Conservation (phyloP, 2,113 vertebrate species). For the Macquaria australasica region DNA sequence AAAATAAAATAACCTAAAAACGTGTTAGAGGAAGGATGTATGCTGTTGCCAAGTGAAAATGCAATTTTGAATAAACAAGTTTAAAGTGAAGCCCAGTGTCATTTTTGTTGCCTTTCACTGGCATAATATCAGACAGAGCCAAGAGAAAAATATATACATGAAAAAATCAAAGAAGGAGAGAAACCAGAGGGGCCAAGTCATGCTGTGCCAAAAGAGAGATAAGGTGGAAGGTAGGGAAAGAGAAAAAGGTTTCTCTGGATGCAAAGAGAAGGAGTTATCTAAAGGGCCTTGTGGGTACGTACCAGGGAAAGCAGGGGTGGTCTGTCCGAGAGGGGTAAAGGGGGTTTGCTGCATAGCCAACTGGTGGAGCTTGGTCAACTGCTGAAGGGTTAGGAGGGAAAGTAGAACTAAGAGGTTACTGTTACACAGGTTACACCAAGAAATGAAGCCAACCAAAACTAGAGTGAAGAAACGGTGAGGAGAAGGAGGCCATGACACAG, state of each 20-base stretch:
- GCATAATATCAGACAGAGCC: constrained; percentile 51
- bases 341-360: constrained; percentile 99
- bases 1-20: constrained; percentile 21
- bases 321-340: constrained; percentile 99
- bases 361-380: constrained; percentile 99
- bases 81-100: constrained; percentile 20
- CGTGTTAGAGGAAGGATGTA: constrained; percentile 4
- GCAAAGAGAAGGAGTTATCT: constrained; percentile 90
- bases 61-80: constrained; percentile 31
- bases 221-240: constrained; percentile 73
- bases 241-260: constrained; percentile 85
- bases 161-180: constrained; percentile 55
- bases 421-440: constrained; percentile 91
- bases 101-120: constrained; percentile 22
- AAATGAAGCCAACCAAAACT: constrained; percentile 86
- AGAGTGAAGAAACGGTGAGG: constrained; percentile 80
- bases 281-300: constrained; percentile 96
- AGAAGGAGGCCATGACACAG: constrained; percentile 86
- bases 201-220: constrained; percentile 66
- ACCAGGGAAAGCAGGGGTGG: constrained; percentile 99
- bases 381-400: constrained; percentile 98
- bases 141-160: constrained; percentile 55
- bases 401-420: constrained; percentile 99
- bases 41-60: constrained; percentile 35
- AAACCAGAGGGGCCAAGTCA: constrained; percentile 56